Conservation (phyloP, 2,888 invertebrate species). For the Orthosia gracilis region DNA sequence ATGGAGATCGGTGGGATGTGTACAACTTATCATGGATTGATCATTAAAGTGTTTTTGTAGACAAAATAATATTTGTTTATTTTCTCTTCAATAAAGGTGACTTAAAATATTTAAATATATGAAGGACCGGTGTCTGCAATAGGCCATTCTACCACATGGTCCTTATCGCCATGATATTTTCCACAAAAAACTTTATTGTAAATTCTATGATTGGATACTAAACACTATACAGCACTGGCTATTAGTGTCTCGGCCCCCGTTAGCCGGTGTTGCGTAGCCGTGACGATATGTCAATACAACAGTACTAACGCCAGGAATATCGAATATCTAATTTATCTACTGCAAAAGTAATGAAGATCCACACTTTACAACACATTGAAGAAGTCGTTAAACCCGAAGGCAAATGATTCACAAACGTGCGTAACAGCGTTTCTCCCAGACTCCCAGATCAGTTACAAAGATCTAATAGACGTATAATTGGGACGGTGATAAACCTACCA, state of each 20-base stretch:
- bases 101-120: no score
- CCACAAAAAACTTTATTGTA: not conserved
- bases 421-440: slow-evolving; percentile 15
- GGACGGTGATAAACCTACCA: slow-evolving; percentile 48
- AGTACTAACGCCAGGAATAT: slow-evolving; percentile 27
- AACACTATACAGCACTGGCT: not conserved
- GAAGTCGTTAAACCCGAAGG: slow-evolving; percentile 24
- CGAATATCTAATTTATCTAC: slow-evolving; percentile 35
- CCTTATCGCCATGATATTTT: not conserved
- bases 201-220: not conserved
- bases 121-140: no score
- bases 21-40: slow-evolving; percentile 1
- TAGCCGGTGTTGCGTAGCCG: slow-evolving; percentile 3
- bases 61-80: no score
- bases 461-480: slow-evolving; percentile 35
- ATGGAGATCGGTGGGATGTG: slow-evolving; percentile 27
- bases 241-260: not conserved
- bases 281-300: slow-evolving; percentile 34
- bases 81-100: no score
- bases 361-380: slow-evolving; percentile 29
- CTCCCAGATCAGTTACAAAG: slow-evolving; percentile 29
- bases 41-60: not conserved
- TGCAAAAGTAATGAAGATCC: slow-evolving; percentile 37
- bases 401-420: slow-evolving; percentile 22
- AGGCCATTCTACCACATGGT: no score